phyloP scores from a whole-genome alignment of 2,113 vertebrate species.

The Colaptes auratus region DNA sequence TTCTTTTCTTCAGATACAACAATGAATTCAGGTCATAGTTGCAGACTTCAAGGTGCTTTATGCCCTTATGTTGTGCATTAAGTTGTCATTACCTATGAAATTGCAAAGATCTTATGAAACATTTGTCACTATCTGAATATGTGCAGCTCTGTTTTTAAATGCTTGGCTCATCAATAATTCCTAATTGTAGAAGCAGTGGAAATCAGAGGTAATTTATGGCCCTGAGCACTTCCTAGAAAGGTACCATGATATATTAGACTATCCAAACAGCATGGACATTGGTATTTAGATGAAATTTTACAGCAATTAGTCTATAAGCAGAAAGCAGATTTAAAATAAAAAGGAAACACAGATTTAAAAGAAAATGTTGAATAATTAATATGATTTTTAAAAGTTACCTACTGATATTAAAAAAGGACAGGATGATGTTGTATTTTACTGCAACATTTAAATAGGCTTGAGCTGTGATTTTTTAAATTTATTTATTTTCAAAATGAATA shows the following conservation, averaged over 20 bases:
- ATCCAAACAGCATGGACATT: neutral
- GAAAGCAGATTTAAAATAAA: neutral
- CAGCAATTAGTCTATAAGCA: neutral
- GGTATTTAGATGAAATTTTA: slow-evolving; percentile 32
- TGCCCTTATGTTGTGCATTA: neutral
- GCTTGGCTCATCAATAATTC: neutral
- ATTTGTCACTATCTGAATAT: neutral
- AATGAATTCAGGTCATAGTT: neutral
- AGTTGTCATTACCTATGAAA: neutral
- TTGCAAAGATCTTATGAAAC: neutral
- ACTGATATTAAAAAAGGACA: neutral
- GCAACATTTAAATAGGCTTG: neutral
- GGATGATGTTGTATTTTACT: neutral
- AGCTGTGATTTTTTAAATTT: neutral
- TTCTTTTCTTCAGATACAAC: neutral
- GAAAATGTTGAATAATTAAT: neutral
- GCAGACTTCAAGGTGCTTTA: neutral
- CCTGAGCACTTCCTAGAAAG: neutral
- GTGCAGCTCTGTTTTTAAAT: neutral
- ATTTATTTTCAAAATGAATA: neutral
- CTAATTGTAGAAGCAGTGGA: neutral
- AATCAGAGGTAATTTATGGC: slow-evolving; percentile 6
- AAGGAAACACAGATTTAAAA: neutral
- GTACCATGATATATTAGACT: neutral
- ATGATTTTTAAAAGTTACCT: neutral